Evolutionary conservation across 2,113 vertebrate species (phyloP).

Genomic region (Maccullochella peelii): DNA sequence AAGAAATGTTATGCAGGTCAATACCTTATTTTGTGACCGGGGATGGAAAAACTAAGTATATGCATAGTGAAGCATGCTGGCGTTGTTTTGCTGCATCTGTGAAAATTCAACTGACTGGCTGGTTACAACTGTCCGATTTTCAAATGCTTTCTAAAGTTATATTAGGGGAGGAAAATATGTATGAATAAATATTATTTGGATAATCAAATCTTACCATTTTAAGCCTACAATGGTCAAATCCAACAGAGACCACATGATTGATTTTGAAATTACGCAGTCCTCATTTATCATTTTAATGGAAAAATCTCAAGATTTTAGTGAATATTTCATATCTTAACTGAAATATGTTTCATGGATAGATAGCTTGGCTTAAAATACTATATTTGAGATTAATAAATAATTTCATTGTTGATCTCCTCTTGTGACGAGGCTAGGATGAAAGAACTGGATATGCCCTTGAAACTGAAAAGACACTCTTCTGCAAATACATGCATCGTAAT

Average conservation of each 20-base stretch:
- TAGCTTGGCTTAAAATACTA: not conserved
- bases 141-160: not conserved
- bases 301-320: not conserved
- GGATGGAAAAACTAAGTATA: not conserved
- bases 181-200: not conserved
- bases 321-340: not conserved
- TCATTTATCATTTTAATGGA: not conserved
- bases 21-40: not conserved
- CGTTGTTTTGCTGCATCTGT: not conserved
- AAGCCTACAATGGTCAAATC: not conserved
- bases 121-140: not conserved
- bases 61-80: not conserved
- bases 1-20: slow-evolving; percentile 1
- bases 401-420: not conserved
- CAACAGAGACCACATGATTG: not conserved
- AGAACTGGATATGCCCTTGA: not conserved
- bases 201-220: not conserved
- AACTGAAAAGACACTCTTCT: not conserved
- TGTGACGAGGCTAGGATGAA: not conserved
- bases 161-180: not conserved
- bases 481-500: not conserved
- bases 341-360: not conserved
- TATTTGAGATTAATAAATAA: not conserved
- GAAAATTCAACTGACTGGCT: not conserved
- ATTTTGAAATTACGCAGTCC: not conserved